Conservation (phyloP, 2,113 vertebrate genomes). For the Agelaius phoeniceus region DNA sequence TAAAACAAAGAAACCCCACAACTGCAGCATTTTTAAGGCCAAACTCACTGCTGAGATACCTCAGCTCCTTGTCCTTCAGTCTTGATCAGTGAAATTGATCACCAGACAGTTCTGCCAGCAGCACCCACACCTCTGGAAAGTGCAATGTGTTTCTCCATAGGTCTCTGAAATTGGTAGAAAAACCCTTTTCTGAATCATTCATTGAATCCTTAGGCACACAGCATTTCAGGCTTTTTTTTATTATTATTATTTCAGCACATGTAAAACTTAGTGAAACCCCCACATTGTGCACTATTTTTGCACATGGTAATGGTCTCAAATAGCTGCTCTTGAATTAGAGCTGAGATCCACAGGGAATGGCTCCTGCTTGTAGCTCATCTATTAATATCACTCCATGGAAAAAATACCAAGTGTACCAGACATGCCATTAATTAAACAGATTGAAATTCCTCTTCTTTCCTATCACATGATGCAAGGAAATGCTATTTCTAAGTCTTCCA, state of each 20-base stretch:
- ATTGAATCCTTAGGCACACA: background rate
- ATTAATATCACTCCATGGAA: background rate
- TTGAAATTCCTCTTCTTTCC: background rate
- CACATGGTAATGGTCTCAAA: background rate
- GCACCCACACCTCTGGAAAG: background rate
- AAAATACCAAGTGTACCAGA: background rate
- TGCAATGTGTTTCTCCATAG: background rate
- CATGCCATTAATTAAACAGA: background rate
- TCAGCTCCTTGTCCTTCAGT: background rate
- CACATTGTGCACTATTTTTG: background rate
- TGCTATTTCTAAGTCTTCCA: background rate
- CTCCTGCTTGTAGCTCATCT: background rate
- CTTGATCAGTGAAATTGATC: background rate
- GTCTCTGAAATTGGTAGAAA: background rate
- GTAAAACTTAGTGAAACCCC: background rate
- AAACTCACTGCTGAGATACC: background rate
- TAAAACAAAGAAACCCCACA: background rate
- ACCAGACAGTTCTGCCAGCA: background rate
- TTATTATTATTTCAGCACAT: background rate
- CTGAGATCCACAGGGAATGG: background rate
- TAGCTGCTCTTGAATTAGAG: background rate
- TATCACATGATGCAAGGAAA: background rate
- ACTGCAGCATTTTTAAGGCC: background rate
- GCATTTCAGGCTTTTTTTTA: background rate
- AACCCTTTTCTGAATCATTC: background rate